A percentile compares a stretch with the other conserved stretches of the same genome.
These are phyloP conservation scores for Ptilodon capucinus DNA, from an alignment of 2,888 invertebrate species.

Conservation along the genomic window DNA sequence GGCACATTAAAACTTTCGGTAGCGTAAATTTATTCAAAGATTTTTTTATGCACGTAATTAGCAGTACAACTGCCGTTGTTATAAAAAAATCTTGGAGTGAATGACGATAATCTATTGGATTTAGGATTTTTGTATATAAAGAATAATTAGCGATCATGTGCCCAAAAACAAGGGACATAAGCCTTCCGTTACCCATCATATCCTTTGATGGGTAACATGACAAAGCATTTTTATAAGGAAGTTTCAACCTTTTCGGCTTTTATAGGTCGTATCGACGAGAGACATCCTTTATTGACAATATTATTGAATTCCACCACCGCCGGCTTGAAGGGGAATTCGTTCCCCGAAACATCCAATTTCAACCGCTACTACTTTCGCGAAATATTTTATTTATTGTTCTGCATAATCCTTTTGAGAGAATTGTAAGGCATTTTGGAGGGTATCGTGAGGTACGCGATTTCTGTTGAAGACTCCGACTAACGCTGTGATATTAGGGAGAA, in stretches of 20 bases:
- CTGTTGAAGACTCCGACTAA: conserved; percentile 17
- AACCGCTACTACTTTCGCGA: conserved; percentile 39
- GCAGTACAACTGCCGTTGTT: too few species aligned
- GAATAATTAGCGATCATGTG: conserved; percentile 2
- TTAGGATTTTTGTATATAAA: background rate
- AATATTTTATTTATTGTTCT: conserved; percentile 60
- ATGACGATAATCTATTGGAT: too few species aligned
- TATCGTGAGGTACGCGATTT: conserved; percentile 17
- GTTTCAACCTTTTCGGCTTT: conserved; percentile 32
- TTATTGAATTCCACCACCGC: conserved; percentile 54
- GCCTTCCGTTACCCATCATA: conserved; percentile 4
- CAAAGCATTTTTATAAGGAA: conserved; percentile 33
- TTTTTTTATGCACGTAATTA: too few species aligned
- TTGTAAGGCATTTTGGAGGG: conserved; percentile 30
- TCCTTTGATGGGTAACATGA: conserved; percentile 24
- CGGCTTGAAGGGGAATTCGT: conserved; percentile 38
- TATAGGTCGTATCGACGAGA: conserved; percentile 31
- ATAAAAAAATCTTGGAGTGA: too few species aligned
- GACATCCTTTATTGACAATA: conserved; percentile 53
- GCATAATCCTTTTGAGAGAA: conserved; percentile 47
- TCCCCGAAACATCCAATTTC: conserved; percentile 46
- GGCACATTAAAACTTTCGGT: background rate
- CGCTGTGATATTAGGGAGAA: conserved; percentile 11
- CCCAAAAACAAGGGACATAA: conserved; percentile 6
- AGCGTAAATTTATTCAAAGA: too few species aligned